A percentile compares a stretch with the other conserved stretches of the same genome.
Conservation (phyloP, 2,113 vertebrate genomes). For the Semnornis frantzii region DNA sequence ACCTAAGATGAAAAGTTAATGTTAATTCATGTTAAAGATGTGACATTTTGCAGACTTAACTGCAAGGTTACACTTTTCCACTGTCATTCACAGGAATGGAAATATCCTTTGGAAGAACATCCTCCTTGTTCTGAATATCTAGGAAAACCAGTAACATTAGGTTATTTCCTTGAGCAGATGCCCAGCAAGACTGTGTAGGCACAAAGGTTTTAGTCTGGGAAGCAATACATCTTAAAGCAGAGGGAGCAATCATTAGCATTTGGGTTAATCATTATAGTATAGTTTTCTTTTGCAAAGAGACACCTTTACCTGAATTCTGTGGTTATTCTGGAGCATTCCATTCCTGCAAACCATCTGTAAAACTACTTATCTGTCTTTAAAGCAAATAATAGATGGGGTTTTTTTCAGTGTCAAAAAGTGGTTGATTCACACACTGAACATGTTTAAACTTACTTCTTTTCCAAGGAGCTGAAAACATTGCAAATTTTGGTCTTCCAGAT, state of each 20-base stretch:
- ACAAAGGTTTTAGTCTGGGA: background rate
- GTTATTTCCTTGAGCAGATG: slow-evolving; percentile 1
- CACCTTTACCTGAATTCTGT: slow-evolving; percentile 11
- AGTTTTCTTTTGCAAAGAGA: slow-evolving; percentile 11
- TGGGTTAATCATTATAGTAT: background rate
- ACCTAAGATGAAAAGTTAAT: background rate
- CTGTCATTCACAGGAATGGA: background rate
- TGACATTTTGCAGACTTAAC: background rate
- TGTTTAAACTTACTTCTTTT: background rate
- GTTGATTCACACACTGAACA: background rate
- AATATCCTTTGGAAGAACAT: background rate
- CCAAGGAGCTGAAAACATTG: background rate
- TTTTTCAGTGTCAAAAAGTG: background rate
- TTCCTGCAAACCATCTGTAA: background rate
- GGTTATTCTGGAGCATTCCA: background rate
- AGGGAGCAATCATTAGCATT: background rate
- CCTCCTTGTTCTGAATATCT: background rate
- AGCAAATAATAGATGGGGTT: background rate
- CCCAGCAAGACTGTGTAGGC: background rate
- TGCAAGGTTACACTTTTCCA: background rate
- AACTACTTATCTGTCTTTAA: slow-evolving; percentile 15
- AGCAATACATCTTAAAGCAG: background rate
- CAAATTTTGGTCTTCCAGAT: background rate
- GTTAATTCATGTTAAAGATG: slow-evolving; percentile 21
- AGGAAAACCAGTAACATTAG: background rate